phyloP scores from a whole-genome alignment of 2,113 vertebrate species.

The Anguilla rostrata region DNA sequence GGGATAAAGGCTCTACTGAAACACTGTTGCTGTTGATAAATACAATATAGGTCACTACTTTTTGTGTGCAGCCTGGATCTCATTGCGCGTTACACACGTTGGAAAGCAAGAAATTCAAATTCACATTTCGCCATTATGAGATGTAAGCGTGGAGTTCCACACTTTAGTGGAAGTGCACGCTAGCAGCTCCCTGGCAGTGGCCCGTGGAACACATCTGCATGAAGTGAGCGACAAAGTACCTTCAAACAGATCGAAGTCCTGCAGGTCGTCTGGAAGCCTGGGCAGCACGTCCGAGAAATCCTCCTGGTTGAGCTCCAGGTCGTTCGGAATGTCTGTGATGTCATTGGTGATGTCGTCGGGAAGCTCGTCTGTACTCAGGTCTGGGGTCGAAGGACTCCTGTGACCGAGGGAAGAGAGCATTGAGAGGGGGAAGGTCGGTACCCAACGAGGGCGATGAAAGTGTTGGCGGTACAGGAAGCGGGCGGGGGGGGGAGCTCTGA shows the following conservation, averaged over 20 bases:
- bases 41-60: too few relatives aligned
- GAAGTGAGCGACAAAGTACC: slow-evolving; percentile 64
- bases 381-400: slow-evolving; percentile 93
- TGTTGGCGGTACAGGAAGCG: neutral
- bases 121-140: too few relatives aligned
- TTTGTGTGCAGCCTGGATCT: too few relatives aligned
- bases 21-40: too few relatives aligned
- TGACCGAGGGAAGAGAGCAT: neutral
- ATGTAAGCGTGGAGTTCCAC: too few relatives aligned
- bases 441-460: neutral
- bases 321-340: slow-evolving; percentile 98
- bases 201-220: neutral
- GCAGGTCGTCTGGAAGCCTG: slow-evolving; percentile 91
- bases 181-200: too few relatives aligned
- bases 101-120: too few relatives aligned
- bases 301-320: slow-evolving; percentile 97
- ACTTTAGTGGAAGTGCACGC: neutral
- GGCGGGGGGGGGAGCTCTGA: slow-evolving; percentile 50
- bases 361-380: slow-evolving; percentile 93
- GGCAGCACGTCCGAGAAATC: slow-evolving; percentile 97
- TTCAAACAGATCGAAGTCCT: slow-evolving; percentile 99
- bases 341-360: slow-evolving; percentile 97
- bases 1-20: too few relatives aligned
- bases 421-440: neutral
- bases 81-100: too few relatives aligned